These are phyloP conservation scores for Mythimna albipuncta DNA, from an alignment of 2,888 invertebrate species.

Conservation along the genomic window DNA sequence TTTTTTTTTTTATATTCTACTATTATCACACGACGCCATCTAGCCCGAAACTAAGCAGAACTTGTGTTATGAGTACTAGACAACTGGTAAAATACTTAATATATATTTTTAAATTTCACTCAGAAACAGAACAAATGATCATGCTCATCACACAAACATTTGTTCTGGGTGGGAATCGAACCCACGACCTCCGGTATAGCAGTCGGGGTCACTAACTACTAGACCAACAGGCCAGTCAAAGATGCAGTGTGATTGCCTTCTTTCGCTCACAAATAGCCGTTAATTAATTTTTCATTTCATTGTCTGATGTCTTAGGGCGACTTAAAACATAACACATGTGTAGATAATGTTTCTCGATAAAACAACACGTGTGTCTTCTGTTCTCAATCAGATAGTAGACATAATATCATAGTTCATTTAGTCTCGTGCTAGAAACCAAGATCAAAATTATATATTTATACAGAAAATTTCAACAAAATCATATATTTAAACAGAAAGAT, in stretches of 20 bases:
- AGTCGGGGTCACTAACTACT: too few species aligned
- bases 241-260: neutral
- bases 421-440: neutral
- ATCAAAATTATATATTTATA: neutral
- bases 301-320: neutral
- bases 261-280: neutral
- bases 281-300: neutral
- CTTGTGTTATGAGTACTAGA: too few species aligned
- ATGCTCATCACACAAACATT: too few species aligned
- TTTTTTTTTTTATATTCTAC: too few species aligned
- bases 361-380: neutral
- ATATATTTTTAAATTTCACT: too few species aligned
- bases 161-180: too few species aligned
- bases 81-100: too few species aligned
- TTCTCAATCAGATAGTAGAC: neutral
- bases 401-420: neutral
- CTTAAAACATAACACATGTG: conserved; percentile 1
- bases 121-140: too few species aligned
- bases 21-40: too few species aligned
- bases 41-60: too few species aligned
- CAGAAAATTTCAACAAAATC: neutral
- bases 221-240: too few species aligned
- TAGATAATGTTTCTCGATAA: conserved; percentile 5
- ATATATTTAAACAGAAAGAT: conserved; percentile 5
- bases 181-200: too few species aligned